These are phyloP conservation scores for Parapsyche elsis DNA, from an alignment of 1,140 invertebrate genomes.

Conservation along the genomic window DNA sequence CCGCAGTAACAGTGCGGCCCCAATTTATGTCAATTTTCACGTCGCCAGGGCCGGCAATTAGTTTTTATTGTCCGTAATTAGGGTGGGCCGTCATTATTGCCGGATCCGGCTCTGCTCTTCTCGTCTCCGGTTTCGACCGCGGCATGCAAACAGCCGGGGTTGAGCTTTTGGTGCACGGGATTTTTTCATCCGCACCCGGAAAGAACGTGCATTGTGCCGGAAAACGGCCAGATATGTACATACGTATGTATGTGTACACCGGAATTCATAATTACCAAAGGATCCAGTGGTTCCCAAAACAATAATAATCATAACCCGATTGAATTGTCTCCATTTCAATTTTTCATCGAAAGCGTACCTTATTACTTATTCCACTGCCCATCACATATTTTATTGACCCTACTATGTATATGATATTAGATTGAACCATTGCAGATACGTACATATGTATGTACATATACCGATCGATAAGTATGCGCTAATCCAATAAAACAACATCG, in stretches of 20 bases:
- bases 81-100: slow-evolving; percentile 50
- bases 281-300: neutral
- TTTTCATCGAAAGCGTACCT: no score
- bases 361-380: no score
- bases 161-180: neutral
- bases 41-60: slow-evolving; percentile 54
- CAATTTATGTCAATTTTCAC: slow-evolving; percentile 57
- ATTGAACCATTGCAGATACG: neutral
- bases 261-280: slow-evolving; percentile 53
- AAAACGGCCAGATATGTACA: slow-evolving; percentile 25
- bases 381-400: no score
- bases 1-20: neutral
- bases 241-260: slow-evolving; percentile 24
- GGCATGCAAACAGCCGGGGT: no score
- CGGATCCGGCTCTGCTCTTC: slow-evolving; percentile 13
- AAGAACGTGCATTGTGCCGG: slow-evolving; percentile 42
- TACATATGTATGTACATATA: neutral
- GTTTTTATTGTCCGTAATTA: slow-evolving; percentile 55
- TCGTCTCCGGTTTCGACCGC: neutral
- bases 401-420: no score
- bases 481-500: slow-evolving; percentile 13
- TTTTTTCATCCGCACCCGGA: slow-evolving; percentile 10
- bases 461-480: slow-evolving; percentile 1
- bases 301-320: neutral
- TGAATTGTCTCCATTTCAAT: neutral